phyloP scores from a whole-genome alignment of 2,113 vertebrate species.

The Panurus biarmicus region DNA sequence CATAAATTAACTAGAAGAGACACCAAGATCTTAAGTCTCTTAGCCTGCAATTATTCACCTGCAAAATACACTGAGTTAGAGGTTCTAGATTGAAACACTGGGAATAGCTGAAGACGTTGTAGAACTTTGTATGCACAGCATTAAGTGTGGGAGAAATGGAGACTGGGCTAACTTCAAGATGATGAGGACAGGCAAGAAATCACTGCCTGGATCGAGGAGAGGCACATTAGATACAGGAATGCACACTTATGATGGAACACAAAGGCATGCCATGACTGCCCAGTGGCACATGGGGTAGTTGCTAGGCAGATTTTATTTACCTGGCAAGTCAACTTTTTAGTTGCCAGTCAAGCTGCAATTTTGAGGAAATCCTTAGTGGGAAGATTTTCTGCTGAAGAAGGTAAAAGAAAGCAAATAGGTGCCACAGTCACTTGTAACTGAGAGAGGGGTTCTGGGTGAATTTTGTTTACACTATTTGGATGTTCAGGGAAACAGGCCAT shows the following conservation, averaged over 20 bases:
- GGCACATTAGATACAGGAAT: background rate
- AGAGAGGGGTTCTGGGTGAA: background rate
- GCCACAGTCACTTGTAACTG: background rate
- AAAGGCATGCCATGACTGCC: background rate
- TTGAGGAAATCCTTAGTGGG: background rate
- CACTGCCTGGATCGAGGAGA: background rate
- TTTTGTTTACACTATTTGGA: background rate
- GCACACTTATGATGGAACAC: rapidly evolving
- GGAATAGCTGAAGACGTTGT: background rate
- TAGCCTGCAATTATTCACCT: background rate
- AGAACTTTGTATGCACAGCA: background rate
- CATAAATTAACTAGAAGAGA: background rate
- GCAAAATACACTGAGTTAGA: background rate
- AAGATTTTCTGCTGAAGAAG: background rate
- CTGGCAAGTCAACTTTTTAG: background rate
- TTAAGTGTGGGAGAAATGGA: background rate
- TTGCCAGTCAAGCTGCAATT: background rate
- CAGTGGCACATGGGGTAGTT: background rate
- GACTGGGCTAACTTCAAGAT: background rate
- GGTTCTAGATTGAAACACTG: background rate
- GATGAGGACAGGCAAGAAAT: background rate
- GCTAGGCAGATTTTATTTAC: background rate
- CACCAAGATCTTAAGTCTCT: background rate
- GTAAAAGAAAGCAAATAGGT: background rate
- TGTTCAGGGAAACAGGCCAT: background rate